Base-by-base conservation (phyloP, 1,140 invertebrate genomes). In the Ceratitis capitata region DNA sequence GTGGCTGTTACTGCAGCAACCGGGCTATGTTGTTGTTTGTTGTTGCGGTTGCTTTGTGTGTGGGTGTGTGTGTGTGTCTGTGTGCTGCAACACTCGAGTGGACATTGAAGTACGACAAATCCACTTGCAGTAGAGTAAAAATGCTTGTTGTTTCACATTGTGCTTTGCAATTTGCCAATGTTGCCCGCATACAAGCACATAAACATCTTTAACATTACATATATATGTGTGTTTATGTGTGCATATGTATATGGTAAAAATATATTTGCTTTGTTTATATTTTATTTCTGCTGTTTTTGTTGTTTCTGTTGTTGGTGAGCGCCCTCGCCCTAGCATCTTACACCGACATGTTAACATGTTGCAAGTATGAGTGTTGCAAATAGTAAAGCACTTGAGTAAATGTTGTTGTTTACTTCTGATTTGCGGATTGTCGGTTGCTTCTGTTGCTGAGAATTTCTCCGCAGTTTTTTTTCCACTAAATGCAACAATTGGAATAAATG, bases 81-180 rank as follows among this genome's bases (percentile, higher is more conserved):
- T 45, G 23, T 23, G 39, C n/a, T 78, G 69, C 35, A 78, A 78
- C 69, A 45, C 69, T 45, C 39, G 69, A 78, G 69, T 78, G 69
- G 69, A 45, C 69, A 78, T 39, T 78, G 69, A 78, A 78, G 69
- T 78, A 45, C 39, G 69, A 78, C 69, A 78, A 78, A 78, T 45
- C 69, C 39, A 78, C 69, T 78, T 45, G 69, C 19, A 78, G 35
- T 39, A 7, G 69, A 19, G 69, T 78, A 78, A 45, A 78, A 78
- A 78, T 78, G 69, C 61, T 69, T 39, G 61, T 69, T 35, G 61
- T 39, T 39, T 78, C 69, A 78, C 69, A 78, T 78, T 78, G 69
- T 78, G 39, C 45, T 78, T 74, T 78, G 19, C 35, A 26, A 78
- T 78, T 78, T 78, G 69, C 35, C 69, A 23, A n/a, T 19, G 35